phyloP scores from a whole-genome alignment of 2,888 invertebrate genomes.

The Drosophila nigritarsus region DNA sequence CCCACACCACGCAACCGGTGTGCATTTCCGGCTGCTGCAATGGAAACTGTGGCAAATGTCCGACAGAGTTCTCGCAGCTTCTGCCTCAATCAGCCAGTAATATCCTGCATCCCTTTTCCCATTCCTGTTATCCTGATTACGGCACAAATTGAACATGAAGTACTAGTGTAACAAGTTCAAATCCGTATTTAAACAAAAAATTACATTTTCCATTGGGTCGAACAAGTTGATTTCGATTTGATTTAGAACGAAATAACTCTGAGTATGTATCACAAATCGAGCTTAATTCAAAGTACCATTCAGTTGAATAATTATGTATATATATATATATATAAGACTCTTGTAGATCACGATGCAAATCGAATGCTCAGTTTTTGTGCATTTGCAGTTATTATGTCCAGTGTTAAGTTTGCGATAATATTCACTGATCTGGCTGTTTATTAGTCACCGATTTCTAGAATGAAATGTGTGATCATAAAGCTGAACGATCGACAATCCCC shows the following conservation, averaged over 20 bases:
- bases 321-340: not conserved
- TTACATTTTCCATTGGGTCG: not conserved
- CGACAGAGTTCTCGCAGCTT: conserved; percentile 15
- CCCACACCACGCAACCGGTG: conserved; percentile 23
- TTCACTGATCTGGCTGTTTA: not conserved
- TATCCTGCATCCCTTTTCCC: conserved; percentile 12
- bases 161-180: not conserved
- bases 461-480: conserved; percentile 24
- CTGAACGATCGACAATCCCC: not conserved
- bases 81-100: conserved; percentile 54
- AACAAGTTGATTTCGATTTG: not conserved
- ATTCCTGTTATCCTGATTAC: not conserved
- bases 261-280: not conserved
- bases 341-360: conserved; percentile 31
- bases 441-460: not conserved
- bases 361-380: conserved; percentile 12
- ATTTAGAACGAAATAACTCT: not conserved
- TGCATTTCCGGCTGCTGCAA: conserved; percentile 36
- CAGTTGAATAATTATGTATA: not conserved
- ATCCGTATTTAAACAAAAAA: not conserved
- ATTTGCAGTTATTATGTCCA: not conserved
- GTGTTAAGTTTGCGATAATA: not conserved
- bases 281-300: not conserved
- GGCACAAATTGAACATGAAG: not conserved
- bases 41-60: conserved; percentile 24